A percentile compares a stretch with the other conserved stretches of the same genome.
Conservation (phyloP, 2,797 vertebrate species). For the Lacerta viridis region DNA sequence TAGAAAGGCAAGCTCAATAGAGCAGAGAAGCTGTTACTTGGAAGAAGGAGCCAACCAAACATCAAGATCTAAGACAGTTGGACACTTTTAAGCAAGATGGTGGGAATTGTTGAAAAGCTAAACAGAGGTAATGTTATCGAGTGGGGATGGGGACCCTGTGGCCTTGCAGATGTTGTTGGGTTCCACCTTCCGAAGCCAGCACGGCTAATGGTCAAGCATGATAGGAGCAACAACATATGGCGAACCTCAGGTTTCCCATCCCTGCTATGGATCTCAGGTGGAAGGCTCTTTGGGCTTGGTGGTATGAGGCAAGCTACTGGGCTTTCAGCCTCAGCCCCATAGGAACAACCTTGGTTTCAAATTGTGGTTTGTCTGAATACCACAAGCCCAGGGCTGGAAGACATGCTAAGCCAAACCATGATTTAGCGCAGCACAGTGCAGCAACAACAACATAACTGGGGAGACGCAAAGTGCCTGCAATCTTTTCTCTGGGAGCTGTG, state of each 20-base stretch:
- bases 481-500: too few species aligned
- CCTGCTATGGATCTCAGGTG: not conserved
- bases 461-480: too few species aligned
- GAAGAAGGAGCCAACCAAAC: constrained; percentile 62
- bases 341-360: not conserved
- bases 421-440: too few species aligned
- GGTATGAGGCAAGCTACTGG: not conserved
- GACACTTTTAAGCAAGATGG: not conserved
- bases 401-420: too few species aligned
- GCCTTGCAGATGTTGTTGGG: too few species aligned
- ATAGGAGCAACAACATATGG: too few species aligned
- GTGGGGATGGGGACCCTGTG: not conserved
- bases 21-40: constrained; percentile 64
- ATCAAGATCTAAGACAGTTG: constrained; percentile 33
- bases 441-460: too few species aligned
- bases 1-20: constrained; percentile 33
- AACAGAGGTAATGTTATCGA: not conserved
- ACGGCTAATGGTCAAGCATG: too few species aligned
- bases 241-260: too few species aligned
- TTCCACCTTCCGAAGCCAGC: too few species aligned
- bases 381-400: too few species aligned
- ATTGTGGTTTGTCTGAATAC: too few species aligned
- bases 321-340: not conserved
- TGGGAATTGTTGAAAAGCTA: not conserved
- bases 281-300: not conserved